Base-by-base conservation (phyloP, 2,888 invertebrate species). In the Ramazzottius varieornatus region DNA sequence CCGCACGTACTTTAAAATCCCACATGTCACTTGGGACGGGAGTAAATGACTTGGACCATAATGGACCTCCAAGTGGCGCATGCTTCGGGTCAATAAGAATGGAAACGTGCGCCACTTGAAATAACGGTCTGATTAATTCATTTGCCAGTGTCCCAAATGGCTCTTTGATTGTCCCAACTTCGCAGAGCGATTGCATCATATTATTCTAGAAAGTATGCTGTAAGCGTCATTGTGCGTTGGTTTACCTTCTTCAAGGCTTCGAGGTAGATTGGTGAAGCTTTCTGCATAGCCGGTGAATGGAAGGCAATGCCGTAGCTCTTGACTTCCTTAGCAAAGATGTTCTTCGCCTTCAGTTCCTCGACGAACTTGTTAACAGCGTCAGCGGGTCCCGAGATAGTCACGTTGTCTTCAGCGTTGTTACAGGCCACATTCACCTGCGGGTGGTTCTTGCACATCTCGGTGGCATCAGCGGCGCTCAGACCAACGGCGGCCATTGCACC, bases 361-460 rank as follows among this genome's bases (percentile, higher is more conserved):
- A 87, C 83, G 73, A 89, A 83, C 70, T 81, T 80, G 46, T 81
- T 78, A 8, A 90, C 80, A 1, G 83, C 81, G 0, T 79, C 81
- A 46, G 82, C 81, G 0, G 89, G 88, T 0, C 94, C 96, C 1
- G 94, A 94, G 68, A 96, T 80, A 20, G 94, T 92, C 8, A 94
- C 92, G 71, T 88, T 91, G 75, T 96, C 93, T 68, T 79, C 81
- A 67, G 91, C 84, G 78, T 98, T 98, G 79, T 96, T 92, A 75
- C 96, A 98, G 64, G 93, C 93, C 16, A 89, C 85, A 71, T 81
- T 82, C 24, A 93, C 81, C 71, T 84, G 88, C 33, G n/a, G 4
- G 54, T 29, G 29, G 8, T 83, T 75, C 29, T 92, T 89, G 71
- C 87, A 84, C 65, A 84, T 81, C 70, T 78, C 78, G 71, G 81